These are phyloP conservation scores for Pogona vitticeps DNA, from an alignment of 2,113 vertebrate species.

Conservation along the genomic window DNA sequence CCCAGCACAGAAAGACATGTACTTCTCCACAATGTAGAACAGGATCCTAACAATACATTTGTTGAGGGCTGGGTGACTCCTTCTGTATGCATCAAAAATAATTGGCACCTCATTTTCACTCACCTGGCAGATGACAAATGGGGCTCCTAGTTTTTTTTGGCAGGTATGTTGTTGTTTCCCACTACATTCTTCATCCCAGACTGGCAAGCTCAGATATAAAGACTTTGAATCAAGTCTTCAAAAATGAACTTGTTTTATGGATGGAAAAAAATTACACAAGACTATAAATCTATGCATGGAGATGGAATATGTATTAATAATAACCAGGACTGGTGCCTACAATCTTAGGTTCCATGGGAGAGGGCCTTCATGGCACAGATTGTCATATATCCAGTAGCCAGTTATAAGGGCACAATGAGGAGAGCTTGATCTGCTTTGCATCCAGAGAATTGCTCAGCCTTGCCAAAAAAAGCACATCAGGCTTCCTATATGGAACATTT, in stretches of 20 bases:
- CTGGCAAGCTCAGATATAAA: not conserved
- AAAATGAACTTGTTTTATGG: constrained; percentile 7
- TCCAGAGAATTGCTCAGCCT: not conserved
- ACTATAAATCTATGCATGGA: not conserved
- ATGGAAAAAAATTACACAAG: not conserved
- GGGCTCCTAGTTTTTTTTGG: not conserved
- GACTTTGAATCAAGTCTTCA: not conserved
- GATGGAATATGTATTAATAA: not conserved
- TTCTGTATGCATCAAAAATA: not conserved
- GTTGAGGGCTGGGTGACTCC: not conserved
- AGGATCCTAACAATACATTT: not conserved
- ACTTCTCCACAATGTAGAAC: not conserved
- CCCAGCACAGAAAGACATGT: not conserved
- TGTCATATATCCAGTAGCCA: too few relatives aligned
- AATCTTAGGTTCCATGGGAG: not conserved
- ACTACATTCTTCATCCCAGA: not conserved
- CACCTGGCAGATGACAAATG: constrained; percentile 12
- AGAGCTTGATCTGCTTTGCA: not conserved
- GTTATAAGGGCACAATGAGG: not conserved
- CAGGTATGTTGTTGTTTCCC: not conserved
- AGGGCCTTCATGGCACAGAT: too few relatives aligned
- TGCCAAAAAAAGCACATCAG: too few relatives aligned
- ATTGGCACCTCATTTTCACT: constrained; percentile 10
- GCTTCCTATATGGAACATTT: too few relatives aligned
- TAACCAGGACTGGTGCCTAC: not conserved